phyloP scores from a whole-genome alignment of 2,113 vertebrate species.

The Dryoscopus gambensis region DNA sequence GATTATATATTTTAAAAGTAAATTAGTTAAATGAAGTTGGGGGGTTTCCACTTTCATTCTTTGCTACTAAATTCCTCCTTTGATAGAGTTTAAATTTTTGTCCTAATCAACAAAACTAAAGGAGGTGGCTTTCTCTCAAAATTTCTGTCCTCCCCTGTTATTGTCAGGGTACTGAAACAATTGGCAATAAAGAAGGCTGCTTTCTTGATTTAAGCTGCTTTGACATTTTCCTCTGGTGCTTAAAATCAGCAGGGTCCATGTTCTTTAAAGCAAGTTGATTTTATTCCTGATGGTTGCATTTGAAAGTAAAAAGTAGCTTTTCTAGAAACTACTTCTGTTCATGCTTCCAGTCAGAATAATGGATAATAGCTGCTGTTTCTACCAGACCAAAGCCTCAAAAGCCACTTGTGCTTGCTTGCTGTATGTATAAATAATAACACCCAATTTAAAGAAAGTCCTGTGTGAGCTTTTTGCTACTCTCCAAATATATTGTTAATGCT shows the following conservation, averaged over 20 bases:
- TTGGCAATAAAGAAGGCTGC: neutral
- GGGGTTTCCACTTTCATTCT: neutral
- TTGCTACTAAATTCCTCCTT: neutral
- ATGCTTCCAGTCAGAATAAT: neutral
- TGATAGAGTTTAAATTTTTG: neutral
- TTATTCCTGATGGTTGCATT: neutral
- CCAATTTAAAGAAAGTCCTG: neutral
- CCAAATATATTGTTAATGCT: neutral
- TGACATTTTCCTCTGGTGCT: neutral
- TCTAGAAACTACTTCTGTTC: neutral
- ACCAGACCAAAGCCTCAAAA: constrained; percentile 2
- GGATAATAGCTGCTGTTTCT: neutral
- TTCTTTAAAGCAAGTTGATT: neutral
- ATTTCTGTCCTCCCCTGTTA: neutral
- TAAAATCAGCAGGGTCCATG: neutral
- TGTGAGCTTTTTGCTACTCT: neutral
- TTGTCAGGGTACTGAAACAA: neutral
- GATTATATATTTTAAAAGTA: neutral
- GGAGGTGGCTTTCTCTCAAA: neutral
- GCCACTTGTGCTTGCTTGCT: neutral
- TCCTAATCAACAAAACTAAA: neutral
- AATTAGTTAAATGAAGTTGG: neutral
- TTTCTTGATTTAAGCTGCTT: neutral
- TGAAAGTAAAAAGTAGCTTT: neutral
- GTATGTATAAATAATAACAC: constrained; percentile 29